phyloP scores from a whole-genome alignment of 2,888 invertebrate genomes.

The Prostheceraeus crozeri region DNA sequence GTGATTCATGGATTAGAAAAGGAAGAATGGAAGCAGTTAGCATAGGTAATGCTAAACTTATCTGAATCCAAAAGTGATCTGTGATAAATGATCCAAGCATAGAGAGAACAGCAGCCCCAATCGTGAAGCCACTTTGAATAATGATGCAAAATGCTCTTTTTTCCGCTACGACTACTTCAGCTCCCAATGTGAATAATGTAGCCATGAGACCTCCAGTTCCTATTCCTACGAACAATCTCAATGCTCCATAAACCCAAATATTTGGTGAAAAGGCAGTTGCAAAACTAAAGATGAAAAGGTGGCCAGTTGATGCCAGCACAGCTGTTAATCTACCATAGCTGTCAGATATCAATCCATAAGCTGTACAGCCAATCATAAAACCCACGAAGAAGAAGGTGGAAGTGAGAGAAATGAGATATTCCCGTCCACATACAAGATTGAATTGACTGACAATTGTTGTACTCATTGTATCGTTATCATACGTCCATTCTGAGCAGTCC shows the following conservation, averaged over 20 bases:
- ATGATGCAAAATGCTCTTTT: constrained; percentile 18
- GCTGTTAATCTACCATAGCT: constrained; percentile 39
- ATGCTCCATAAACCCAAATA: constrained; percentile 9
- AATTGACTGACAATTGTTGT: constrained; percentile 10
- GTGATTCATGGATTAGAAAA: constrained; percentile 23
- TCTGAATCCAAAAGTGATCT: constrained; percentile 20
- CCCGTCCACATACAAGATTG: constrained; percentile 44
- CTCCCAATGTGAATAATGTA: constrained; percentile 11
- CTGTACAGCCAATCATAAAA: constrained; percentile 44
- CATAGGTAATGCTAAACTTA: neutral
- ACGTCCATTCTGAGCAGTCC: constrained; percentile 26
- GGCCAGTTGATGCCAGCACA: neutral
- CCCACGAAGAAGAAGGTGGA: constrained; percentile 46
- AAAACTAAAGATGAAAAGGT: constrained; percentile 14
- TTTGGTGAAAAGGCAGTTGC: constrained; percentile 22
- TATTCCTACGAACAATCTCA: constrained; percentile 14
- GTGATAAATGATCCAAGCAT: constrained; percentile 21
- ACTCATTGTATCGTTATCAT: constrained; percentile 1
- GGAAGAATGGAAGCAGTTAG: neutral
- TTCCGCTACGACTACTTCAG: constrained; percentile 23
- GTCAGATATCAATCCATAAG: constrained; percentile 46
- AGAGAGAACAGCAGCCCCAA: constrained; percentile 3
- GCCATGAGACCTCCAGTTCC: constrained; percentile 32
- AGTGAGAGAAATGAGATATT: constrained; percentile 43
- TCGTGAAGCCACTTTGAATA: constrained; percentile 26